Conservation (phyloP, 2,113 vertebrate genomes). For the Dromas ardeola region DNA sequence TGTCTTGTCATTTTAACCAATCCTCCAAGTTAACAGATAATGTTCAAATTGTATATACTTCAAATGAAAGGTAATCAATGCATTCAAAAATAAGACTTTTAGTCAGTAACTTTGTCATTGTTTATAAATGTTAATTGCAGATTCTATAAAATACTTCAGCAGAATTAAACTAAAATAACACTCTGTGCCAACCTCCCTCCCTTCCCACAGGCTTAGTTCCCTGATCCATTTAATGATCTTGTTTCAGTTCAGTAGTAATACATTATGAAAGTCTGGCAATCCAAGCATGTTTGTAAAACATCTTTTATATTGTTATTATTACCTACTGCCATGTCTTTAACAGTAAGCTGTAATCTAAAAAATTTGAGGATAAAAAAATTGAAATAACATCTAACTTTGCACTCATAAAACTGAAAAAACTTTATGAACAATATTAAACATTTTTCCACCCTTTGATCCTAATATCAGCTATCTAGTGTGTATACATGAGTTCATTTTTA, state of each 20-base stretch:
- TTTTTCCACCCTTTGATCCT: neutral
- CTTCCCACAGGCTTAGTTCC: neutral
- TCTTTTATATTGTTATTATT: neutral
- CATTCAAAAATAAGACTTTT: neutral
- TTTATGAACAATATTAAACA: neutral
- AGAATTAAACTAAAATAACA: neutral
- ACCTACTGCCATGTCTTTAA: neutral
- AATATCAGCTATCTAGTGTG: neutral
- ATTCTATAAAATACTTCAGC: neutral
- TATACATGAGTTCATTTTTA: neutral
- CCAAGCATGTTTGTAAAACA: neutral
- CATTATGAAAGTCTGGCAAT: neutral
- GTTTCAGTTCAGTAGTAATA: neutral
- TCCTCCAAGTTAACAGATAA: neutral
- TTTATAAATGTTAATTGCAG: neutral
- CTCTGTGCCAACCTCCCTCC: neutral
- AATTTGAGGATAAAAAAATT: neutral
- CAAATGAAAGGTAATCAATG: neutral
- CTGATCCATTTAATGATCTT: neutral
- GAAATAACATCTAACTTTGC: neutral
- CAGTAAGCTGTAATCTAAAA: neutral
- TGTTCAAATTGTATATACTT: neutral
- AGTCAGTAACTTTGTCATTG: neutral
- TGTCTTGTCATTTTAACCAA: neutral
- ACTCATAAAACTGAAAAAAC: neutral